Evolutionary conservation across 1,140 invertebrate species (phyloP).

Genomic region (Theocolax elegans): DNA sequence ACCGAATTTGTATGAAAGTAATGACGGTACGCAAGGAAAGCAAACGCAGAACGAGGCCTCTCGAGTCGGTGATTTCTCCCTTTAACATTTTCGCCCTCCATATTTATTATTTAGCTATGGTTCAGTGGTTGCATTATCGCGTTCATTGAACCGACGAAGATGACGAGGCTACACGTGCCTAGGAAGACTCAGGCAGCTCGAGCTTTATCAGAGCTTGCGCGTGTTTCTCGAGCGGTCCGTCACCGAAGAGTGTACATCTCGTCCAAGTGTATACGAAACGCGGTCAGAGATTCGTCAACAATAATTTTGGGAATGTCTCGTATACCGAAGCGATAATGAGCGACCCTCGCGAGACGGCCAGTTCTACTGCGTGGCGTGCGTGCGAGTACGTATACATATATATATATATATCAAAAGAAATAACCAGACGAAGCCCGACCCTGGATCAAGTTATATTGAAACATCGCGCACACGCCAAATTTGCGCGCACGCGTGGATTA

Average conservation of each 20-base stretch:
- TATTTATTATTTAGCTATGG: constrained; percentile 24
- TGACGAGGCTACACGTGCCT: constrained; percentile 5
- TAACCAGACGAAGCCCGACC: no score
- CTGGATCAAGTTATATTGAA: no score
- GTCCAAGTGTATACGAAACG: constrained; percentile 1
- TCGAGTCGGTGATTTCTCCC: not conserved
- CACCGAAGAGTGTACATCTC: no score
- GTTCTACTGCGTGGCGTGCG: no score
- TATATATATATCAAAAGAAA: no score
- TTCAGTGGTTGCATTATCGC: constrained; percentile 24
- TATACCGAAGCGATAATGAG: not conserved
- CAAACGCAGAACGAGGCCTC: no score
- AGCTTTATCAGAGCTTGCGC: constrained; percentile 21
- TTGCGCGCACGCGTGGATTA: not conserved
- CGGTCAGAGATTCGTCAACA: not conserved
- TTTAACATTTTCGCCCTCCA: constrained; percentile 2
- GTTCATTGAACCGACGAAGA: constrained; percentile 25
- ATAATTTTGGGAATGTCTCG: constrained; percentile 17
- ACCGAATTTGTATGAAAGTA: no score
- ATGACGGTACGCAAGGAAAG: no score
- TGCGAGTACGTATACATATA: no score
- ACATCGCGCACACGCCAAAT: not conserved
- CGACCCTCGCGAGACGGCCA: no score
- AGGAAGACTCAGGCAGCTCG: constrained; percentile 15
- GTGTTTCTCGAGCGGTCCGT: not conserved